Base-by-base conservation (phyloP, 2,888 invertebrate species). In the Spodoptera littoralis region DNA sequence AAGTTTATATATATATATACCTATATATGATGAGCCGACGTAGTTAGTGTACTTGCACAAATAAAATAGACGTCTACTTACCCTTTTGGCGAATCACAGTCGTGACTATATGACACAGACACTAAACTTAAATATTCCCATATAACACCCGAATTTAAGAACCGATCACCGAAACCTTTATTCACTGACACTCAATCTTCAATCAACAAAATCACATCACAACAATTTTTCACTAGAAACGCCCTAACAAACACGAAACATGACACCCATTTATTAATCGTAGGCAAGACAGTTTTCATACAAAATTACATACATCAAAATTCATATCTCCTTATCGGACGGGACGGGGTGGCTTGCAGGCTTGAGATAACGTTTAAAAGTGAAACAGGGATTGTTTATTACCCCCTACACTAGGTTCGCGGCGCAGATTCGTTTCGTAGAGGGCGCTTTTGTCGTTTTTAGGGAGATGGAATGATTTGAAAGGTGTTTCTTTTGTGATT, bases 311-410 rank as follows among this genome's bases (percentile, higher is more conserved):
- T 79, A 80, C 83, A 85, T 86, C 85, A 84, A 84, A 85, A 80
- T 84, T 77, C 83, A 81, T 86, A 87, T 87, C 86, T 81, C 60
- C 72, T 65, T 72, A 85, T 81, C 83, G 65, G 58, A 56, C 71
- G 59, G 57, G 65, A 73, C 69, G 74, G 60, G 56, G 76, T 70
- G 69, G 70, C 84, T 85, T 86, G 87, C 86, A 84, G 51, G 68
- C 70, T 43, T 47, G 70, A 84, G 87, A 87, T 87, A 87, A 85
- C 79, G 81, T 65, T 73, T 79, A 80, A 84, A 86, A 84, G 84
- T 84, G 82, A 77, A 79, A 81, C 82, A 79, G 73, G 77, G 77
- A 79, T 68, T 81, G 82, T 83, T 84, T 84, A 76, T 76, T 66
- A 65, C 66, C 65, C 36, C 70, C 36, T 9, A 70, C 68, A 76